Evolutionary conservation across 2,113 vertebrate species (phyloP).

Genomic region (Mustela nigripes): DNA sequence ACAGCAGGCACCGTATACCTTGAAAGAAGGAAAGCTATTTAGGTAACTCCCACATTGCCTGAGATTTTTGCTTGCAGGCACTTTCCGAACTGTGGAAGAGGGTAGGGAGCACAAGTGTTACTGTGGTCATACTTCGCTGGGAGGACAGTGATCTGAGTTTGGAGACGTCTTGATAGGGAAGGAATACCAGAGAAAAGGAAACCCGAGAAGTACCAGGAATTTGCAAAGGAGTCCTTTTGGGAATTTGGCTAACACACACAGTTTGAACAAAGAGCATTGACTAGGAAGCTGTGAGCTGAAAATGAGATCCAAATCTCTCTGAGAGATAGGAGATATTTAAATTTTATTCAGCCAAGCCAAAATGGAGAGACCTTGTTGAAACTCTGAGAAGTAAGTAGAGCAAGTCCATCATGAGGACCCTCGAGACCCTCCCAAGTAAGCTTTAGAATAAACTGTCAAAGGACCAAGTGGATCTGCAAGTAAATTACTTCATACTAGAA

Average conservation of each 20-base stretch:
- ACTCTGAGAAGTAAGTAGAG: not conserved
- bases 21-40: not conserved
- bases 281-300: not conserved
- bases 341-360: not conserved
- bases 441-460: not conserved
- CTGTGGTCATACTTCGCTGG: not conserved
- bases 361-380: not conserved
- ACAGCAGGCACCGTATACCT: not conserved
- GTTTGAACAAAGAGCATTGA: not conserved
- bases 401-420: not conserved
- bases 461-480: not conserved
- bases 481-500: not conserved
- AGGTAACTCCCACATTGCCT: not conserved
- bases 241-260: not conserved
- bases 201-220: not conserved
- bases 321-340: not conserved
- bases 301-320: not conserved
- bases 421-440: not conserved
- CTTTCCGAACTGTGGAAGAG: not conserved
- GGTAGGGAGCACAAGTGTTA: not conserved
- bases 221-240: not conserved
- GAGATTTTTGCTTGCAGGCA: not conserved
- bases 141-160: not conserved
- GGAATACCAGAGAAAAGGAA: not conserved
- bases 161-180: not conserved